Percentiles rank a stretch among this genome's conserved stretches.
These are phyloP conservation scores for Sanderia malayensis DNA, from an alignment of 30 jellyfish, hydroid and myxozoan genomes.

Conservation along the genomic window DNA sequence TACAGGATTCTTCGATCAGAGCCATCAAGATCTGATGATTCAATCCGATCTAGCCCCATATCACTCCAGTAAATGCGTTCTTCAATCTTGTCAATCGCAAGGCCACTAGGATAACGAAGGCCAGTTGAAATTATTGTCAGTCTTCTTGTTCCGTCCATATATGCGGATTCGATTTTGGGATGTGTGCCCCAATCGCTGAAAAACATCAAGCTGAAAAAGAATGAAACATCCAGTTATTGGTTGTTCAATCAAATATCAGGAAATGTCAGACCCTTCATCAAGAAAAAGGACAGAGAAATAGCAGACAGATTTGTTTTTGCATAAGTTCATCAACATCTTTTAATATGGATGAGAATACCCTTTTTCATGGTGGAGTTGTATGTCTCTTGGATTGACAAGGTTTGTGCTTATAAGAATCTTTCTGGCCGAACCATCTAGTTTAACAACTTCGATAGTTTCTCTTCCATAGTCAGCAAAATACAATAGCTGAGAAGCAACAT, in stretches of 20 bases:
- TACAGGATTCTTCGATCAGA: slow-evolving; percentile 45
- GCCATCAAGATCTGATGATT: slow-evolving; percentile 45
- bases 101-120: slow-evolving; percentile 80
- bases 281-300: no score
- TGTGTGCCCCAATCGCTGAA: slow-evolving; percentile 85
- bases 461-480: slow-evolving; percentile 48
- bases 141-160: slow-evolving; percentile 85
- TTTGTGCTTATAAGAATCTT: slow-evolving; percentile 35
- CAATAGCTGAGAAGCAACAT: slow-evolving; percentile 20
- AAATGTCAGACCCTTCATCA: no score
- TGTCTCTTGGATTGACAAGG: slow-evolving; percentile 65
- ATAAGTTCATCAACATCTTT: no score
- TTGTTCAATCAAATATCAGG: no score
- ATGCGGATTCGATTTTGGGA: slow-evolving; percentile 87
- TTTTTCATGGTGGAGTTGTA: slow-evolving; percentile 58
- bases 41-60: slow-evolving; percentile 53
- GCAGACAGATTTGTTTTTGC: no score
- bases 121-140: slow-evolving; percentile 27
- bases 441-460: slow-evolving; percentile 49
- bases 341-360: no score
- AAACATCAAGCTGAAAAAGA: slow-evolving; percentile 54
- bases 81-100: slow-evolving; percentile 69
- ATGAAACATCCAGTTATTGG: neutral
- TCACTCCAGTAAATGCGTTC: slow-evolving; percentile 77
- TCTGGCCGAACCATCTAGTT: slow-evolving; percentile 51